Percentiles rank a stretch among this genome's conserved stretches.
Conservation (phyloP, 2,113 vertebrate genomes). For the Poicephalus meyeri region DNA sequence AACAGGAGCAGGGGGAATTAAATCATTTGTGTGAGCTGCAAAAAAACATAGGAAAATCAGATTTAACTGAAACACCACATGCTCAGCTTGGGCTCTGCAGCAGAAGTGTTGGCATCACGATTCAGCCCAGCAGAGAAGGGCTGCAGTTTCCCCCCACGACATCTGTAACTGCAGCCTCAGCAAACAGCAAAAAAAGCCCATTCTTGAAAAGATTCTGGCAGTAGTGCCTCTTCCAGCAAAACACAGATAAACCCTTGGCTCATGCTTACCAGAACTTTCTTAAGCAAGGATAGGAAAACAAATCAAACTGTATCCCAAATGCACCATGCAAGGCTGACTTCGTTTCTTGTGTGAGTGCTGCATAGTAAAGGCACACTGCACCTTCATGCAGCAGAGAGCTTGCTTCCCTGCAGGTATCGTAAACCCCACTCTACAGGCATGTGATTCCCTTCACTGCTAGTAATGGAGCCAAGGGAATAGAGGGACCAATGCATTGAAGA, state of each 20-base stretch:
- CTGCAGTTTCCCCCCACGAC: neutral
- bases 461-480: rapidly evolving
- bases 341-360: neutral
- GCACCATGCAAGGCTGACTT: neutral
- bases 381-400: neutral
- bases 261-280: neutral
- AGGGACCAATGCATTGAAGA: neutral
- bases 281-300: neutral
- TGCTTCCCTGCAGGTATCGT: neutral
- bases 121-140: neutral
- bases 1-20: neutral
- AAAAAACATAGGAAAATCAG: neutral
- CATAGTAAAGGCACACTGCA: rapidly evolving
- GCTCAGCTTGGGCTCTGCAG: neutral
- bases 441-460: neutral
- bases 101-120: neutral
- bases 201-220: neutral
- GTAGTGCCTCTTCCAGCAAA: neutral
- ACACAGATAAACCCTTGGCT: neutral
- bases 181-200: neutral
- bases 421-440: neutral
- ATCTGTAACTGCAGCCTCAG: neutral
- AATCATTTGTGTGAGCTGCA: neutral
- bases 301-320: neutral
- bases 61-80: neutral